Evolutionary conservation across 2,113 vertebrate species (phyloP).

Genomic region (Pteruthius melanotis): DNA sequence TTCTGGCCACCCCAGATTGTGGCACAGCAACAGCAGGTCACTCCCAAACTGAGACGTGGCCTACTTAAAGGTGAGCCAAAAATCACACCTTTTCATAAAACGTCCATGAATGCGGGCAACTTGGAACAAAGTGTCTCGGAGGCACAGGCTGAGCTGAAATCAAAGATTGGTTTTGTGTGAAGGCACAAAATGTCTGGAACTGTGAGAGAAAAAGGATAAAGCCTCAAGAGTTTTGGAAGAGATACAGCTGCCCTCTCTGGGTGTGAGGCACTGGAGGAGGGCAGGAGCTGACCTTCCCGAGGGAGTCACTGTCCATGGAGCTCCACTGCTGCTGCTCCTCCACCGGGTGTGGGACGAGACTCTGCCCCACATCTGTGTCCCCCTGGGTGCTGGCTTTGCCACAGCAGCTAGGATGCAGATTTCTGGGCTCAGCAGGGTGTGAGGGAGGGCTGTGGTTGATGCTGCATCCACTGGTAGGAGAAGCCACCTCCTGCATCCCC

Average conservation of each 20-base stretch:
- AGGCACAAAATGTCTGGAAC: background rate
- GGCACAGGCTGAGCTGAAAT: background rate
- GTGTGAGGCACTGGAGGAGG: background rate
- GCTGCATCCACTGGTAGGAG: background rate
- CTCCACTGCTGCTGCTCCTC: background rate
- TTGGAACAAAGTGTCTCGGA: background rate
- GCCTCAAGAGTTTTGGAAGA: background rate
- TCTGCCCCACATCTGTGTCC: background rate
- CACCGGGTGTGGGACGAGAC: rapidly evolving
- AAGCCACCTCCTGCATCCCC: background rate
- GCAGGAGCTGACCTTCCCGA: background rate
- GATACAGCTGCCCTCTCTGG: background rate
- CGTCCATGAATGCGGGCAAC: background rate
- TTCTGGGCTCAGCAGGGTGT: background rate
- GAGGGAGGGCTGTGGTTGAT: background rate
- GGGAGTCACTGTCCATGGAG: background rate
- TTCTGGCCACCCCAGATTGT: background rate
- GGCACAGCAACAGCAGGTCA: background rate
- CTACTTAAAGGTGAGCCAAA: background rate
- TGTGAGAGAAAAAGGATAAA: background rate
- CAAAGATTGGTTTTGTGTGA: background rate
- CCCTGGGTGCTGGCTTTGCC: background rate
- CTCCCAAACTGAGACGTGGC: background rate
- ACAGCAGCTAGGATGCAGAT: background rate
- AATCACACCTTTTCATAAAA: background rate